Conservation (phyloP, 2,113 vertebrate species). For the Parus major region DNA sequence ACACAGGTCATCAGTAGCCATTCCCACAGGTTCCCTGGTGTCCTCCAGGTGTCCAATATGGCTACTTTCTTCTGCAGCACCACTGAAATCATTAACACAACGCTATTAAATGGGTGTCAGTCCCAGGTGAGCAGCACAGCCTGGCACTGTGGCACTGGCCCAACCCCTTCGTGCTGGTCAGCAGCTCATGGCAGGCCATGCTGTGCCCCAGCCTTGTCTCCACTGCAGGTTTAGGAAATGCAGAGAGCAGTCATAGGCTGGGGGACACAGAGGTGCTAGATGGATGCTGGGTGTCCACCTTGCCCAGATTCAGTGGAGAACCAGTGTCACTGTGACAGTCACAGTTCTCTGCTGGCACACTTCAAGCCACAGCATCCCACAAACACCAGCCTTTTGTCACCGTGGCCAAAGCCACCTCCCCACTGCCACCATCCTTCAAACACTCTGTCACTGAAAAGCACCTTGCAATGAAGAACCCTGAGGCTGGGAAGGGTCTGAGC, state of each 20-base stretch:
- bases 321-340: neutral
- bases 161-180: accelerated
- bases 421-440: neutral
- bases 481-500: neutral
- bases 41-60: accelerated
- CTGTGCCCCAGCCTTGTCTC: neutral
- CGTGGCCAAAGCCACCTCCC: neutral
- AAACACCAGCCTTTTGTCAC: neutral
- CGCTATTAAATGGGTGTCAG: neutral
- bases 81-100: neutral
- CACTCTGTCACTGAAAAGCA: neutral
- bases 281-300: neutral
- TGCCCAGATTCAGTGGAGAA: neutral
- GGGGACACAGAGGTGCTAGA: neutral
- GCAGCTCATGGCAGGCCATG: neutral
- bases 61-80: neutral
- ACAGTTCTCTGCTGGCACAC: neutral
- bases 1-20: neutral
- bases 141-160: neutral
- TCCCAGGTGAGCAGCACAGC: neutral
- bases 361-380: neutral
- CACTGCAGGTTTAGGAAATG: neutral
- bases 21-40: neutral
- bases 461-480: neutral
- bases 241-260: neutral